These are phyloP conservation scores for Hydrochoerus hydrochaeris DNA, from an alignment of 2,113 vertebrate species.

Conservation along the genomic window DNA sequence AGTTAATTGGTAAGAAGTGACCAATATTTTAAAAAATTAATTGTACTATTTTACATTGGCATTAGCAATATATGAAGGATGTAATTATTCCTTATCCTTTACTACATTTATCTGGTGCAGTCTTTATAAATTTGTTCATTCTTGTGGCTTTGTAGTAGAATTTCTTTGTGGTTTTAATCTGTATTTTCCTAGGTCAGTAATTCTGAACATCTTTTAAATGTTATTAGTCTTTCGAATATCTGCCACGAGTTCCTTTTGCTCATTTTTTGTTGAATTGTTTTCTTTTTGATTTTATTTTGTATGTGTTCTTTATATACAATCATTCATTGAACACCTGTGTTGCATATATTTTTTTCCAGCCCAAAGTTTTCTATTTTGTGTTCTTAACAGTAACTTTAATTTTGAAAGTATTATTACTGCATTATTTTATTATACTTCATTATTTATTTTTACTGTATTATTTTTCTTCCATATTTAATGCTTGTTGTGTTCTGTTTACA, in stretches of 20 bases:
- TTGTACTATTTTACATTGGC: not conserved
- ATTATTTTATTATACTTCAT: too few relatives aligned
- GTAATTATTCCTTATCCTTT: not conserved
- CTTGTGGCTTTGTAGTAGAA: not conserved
- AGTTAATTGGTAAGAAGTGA: constrained; percentile 37
- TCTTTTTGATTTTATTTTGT: not conserved
- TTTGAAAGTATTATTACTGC: not conserved
- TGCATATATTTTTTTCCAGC: not conserved
- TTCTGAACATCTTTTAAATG: constrained; percentile 22
- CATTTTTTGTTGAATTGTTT: not conserved
- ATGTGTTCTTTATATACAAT: not conserved
- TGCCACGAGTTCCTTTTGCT: not conserved
- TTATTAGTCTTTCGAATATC: not conserved
- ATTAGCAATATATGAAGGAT: not conserved
- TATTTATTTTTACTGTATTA: not conserved
- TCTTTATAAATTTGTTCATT: constrained; percentile 47
- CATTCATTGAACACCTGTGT: not conserved
- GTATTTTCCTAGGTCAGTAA: not conserved
- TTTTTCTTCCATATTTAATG: constrained; percentile 28
- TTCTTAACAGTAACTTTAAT: not conserved
- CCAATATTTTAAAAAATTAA: not conserved
- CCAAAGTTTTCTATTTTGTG: not conserved
- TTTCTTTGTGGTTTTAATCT: constrained; percentile 8
- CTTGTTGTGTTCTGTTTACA: not conserved
- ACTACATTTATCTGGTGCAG: not conserved